These are phyloP conservation scores for Philaethria dido DNA, from an alignment of 2,888 invertebrate species.

Conservation along the genomic window DNA sequence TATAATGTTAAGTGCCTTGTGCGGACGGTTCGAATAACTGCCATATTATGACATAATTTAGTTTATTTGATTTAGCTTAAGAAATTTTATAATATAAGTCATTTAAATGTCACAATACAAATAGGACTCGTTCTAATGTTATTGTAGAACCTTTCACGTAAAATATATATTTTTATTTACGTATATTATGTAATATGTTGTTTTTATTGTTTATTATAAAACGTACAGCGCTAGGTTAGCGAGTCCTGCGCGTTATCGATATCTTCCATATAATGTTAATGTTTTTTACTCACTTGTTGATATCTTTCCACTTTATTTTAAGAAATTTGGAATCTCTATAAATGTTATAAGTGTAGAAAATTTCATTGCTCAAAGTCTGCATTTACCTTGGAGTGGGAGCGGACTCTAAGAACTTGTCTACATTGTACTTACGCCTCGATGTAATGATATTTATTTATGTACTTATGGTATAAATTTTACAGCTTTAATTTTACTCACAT, in stretches of 20 bases:
- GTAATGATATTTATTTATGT: constrained; percentile 79
- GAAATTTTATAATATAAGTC: constrained; percentile 72
- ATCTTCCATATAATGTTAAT: constrained; percentile 56
- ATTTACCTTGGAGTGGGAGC: constrained; percentile 56
- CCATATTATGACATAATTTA: constrained; percentile 83
- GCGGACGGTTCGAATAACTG: constrained; percentile 82
- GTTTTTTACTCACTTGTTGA: constrained; percentile 74
- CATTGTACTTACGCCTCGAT: constrained; percentile 66
- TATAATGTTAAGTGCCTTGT: constrained; percentile 67
- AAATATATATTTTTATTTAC: constrained; percentile 49
- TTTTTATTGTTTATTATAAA: constrained; percentile 45
- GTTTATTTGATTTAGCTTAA: constrained; percentile 75
- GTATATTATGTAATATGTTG: constrained; percentile 62
- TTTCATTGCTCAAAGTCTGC: constrained; percentile 78
- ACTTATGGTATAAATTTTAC: constrained; percentile 80
- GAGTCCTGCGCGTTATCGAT: constrained; percentile 54
- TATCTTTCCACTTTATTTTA: constrained; percentile 67
- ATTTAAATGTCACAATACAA: constrained; percentile 73
- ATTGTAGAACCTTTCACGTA: constrained; percentile 63
- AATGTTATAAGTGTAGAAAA: constrained; percentile 61
- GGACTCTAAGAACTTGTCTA: constrained; percentile 69
- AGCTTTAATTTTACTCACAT: constrained; percentile 84
- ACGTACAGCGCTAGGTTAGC: constrained; percentile 54
- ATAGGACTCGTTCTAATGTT: constrained; percentile 76
- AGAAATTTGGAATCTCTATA: constrained; percentile 61